Evolutionary conservation across 1,140 invertebrate genomes (phyloP).

Genomic region (Zaprionus lachaisei): DNA sequence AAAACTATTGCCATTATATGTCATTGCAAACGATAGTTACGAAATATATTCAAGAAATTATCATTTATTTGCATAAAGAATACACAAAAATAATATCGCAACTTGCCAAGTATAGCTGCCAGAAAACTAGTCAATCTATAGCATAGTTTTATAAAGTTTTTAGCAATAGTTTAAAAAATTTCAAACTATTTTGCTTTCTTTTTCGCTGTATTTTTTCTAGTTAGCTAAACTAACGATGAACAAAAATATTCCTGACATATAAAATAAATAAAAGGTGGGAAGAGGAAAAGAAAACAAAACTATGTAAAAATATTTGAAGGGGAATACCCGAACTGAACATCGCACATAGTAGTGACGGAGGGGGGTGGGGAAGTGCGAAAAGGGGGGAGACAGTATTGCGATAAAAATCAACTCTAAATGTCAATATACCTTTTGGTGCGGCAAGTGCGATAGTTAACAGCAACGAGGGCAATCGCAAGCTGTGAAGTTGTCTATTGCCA

Average conservation of each 20-base stretch:
- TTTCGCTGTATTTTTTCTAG: neutral
- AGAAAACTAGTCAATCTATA: neutral
- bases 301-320: neutral
- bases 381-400: neutral
- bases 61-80: neutral
- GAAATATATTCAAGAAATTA: neutral
- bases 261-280: neutral
- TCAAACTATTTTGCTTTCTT: no score
- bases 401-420: constrained; percentile 1
- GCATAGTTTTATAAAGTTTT: neutral
- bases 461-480: constrained; percentile 22
- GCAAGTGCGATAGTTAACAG: constrained; percentile 7
- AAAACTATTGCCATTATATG: neutral
- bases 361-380: no score
- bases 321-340: neutral
- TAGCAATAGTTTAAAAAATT: no score
- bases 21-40: no score
- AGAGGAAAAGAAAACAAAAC: neutral
- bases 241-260: neutral
- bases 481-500: constrained; percentile 20
- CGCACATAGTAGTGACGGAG: no score
- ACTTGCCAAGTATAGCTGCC: neutral
- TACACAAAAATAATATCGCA: neutral
- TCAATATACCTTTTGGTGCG: constrained; percentile 15
- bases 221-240: neutral